Conservation (phyloP, 2,888 invertebrate genomes). For the Cybosia mesomella region DNA sequence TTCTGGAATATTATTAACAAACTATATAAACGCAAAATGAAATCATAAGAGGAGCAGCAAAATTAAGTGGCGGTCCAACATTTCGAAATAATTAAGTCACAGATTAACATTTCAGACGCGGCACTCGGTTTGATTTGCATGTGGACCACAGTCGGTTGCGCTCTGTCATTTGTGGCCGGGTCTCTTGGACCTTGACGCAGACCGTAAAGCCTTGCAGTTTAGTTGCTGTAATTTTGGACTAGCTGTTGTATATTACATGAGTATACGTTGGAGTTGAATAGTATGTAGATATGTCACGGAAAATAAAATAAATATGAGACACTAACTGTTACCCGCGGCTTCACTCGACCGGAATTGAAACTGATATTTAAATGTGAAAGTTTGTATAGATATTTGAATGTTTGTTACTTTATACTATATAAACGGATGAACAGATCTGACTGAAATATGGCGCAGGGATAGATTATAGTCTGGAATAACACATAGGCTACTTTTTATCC, state of each 20-base stretch:
- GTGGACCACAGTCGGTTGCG: conserved; percentile 34
- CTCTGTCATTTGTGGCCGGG: conserved; percentile 23
- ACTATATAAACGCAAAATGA: background rate
- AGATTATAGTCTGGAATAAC: too few species aligned
- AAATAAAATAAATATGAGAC: background rate
- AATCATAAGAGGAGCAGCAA: background rate
- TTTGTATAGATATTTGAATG: too few species aligned
- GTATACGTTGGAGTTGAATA: background rate
- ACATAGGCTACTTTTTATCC: too few species aligned
- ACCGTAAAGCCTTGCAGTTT: conserved; percentile 4
- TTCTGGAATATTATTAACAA: too few species aligned
- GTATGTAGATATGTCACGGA: background rate
- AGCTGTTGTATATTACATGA: background rate
- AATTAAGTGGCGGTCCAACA: background rate
- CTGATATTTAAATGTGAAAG: too few species aligned
- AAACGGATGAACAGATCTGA: too few species aligned
- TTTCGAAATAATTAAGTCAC: conserved; percentile 20
- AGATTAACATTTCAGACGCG: conserved; percentile 52
- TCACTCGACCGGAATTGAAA: too few species aligned
- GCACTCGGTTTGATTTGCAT: conserved; percentile 62
- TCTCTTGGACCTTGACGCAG: conserved; percentile 12
- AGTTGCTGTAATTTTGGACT: conserved; percentile 7
- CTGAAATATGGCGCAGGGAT: too few species aligned
- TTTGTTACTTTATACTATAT: too few species aligned
- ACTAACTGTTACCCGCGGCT: too few species aligned